phyloP scores from a whole-genome alignment of 2,888 invertebrate genomes.

The Pantelozetes paolii region DNA sequence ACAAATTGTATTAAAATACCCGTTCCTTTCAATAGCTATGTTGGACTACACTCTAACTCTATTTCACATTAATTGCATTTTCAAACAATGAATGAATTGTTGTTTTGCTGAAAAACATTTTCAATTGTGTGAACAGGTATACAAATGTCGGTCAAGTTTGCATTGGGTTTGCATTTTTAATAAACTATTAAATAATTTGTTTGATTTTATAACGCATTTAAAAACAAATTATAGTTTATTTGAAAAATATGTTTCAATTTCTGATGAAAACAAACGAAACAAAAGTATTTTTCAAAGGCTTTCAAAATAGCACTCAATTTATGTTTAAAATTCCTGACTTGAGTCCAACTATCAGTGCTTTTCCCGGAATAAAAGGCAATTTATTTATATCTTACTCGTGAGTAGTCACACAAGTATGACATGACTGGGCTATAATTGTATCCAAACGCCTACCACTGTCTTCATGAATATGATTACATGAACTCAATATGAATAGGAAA shows the following conservation, averaged over 20 bases:
- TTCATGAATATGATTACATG: background rate
- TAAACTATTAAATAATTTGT: no score
- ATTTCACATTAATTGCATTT: background rate
- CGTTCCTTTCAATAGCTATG: background rate
- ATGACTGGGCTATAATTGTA: slow-evolving; percentile 21
- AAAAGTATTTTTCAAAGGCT: no score
- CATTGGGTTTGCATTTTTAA: no score
- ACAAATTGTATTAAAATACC: background rate
- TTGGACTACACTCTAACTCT: background rate
- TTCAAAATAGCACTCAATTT: no score
- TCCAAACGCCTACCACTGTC: slow-evolving; percentile 19
- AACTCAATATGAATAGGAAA: background rate
- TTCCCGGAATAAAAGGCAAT: background rate
- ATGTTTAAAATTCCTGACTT: background rate
- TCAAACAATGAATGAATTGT: background rate
- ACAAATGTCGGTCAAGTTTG: slow-evolving; percentile 17
- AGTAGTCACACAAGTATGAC: slow-evolving; percentile 15
- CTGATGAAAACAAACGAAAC: no score
- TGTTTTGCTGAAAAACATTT: background rate
- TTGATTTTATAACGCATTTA: no score
- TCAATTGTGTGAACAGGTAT: background rate
- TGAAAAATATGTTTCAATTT: no score
- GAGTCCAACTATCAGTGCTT: background rate
- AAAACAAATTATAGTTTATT: no score
- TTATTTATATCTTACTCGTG: background rate